Evolutionary conservation across 2,797 vertebrate genomes (phyloP), one percentile per base, ranked within the genome.

Genomic region (Tamandua tetradactyla): DNA sequence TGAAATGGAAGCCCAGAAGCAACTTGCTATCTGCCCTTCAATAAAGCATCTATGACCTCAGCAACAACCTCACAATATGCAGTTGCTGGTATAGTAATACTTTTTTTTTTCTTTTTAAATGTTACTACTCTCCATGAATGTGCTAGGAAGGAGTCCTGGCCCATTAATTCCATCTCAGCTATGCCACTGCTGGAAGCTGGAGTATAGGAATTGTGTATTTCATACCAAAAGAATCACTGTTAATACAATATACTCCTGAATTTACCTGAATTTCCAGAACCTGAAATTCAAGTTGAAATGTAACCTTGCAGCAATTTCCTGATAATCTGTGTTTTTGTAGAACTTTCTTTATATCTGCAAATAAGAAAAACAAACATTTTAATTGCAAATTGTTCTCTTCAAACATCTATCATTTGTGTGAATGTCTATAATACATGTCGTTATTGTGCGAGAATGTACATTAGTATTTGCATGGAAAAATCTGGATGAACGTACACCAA

Each of bases 211-310:
- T 13, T 78, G 37, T 69, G 94, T 84, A 80, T 55, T 66, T 87
- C 27, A 82, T 9, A 94, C 59, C 61, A 87, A 40, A n/a, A 95
- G 71, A n/a, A 87, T 52, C 76, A 85, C 27, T 85, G 25, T 91
- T 88, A 88, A 30, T 20, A 87, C 9, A 68, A 61, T 5, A 93
- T 20, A 40, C 11, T 78, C 68, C 62, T 76, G 83, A 66, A 93
- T 97, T 98, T 98, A 99, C 99, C 98, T 98, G 98, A 49, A 96
- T 94, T 96, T 99, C 98, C 68, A 98, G 97, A 68, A 99, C 96
- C 83, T 98, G 97, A 97, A 99, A 99, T 97, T 99, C 99, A 86
- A 99, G 78, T 32, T 99, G 98, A 97, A 99, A 99, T 71, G 93
- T 61, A 82, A 99, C 35, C 10, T 98, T 97, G 69, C 89, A 96